phyloP scores from a whole-genome alignment of 2,797 vertebrate genomes.

The Urosaurus nigricauda region DNA sequence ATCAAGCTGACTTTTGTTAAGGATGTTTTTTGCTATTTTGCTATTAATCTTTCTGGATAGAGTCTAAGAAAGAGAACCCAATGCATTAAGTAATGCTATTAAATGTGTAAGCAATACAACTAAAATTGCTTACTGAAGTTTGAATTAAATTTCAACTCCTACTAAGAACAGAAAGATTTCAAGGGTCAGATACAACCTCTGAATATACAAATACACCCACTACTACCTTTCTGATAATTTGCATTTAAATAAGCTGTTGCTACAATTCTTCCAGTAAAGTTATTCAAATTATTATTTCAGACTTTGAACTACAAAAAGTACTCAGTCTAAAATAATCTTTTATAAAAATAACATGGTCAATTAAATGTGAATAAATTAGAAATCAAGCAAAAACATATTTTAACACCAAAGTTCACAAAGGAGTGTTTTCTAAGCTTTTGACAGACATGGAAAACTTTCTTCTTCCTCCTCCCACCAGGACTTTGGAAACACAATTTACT shows the following conservation, averaged over 20 bases:
- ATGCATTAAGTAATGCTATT: constrained; percentile 65
- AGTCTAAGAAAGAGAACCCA: constrained; percentile 49
- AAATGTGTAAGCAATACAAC: constrained; percentile 68
- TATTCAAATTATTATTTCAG: constrained; percentile 36
- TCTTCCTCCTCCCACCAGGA: neutral
- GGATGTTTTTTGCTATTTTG: constrained; percentile 65
- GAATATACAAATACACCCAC: neutral
- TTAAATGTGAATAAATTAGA: constrained; percentile 49
- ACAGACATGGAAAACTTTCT: neutral
- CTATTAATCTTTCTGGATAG: constrained; percentile 70
- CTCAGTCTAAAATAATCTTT: constrained; percentile 14
- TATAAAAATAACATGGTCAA: constrained; percentile 39
- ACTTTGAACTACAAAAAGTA: constrained; percentile 38
- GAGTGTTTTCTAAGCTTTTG: neutral
- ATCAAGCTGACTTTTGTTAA: constrained; percentile 59
- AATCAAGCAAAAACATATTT: constrained; percentile 40
- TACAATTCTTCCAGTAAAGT: neutral
- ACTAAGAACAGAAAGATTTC: constrained; percentile 33
- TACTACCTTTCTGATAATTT: neutral
- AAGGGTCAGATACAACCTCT: constrained; percentile 3
- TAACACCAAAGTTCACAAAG: neutral
- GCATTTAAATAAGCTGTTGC: neutral
- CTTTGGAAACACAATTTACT: neutral
- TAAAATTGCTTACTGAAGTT: constrained; percentile 51
- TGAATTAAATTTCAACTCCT: constrained; percentile 18